phyloP scores from a whole-genome alignment of 2,113 vertebrate genomes.

The Lophochroa leadbeateri region DNA sequence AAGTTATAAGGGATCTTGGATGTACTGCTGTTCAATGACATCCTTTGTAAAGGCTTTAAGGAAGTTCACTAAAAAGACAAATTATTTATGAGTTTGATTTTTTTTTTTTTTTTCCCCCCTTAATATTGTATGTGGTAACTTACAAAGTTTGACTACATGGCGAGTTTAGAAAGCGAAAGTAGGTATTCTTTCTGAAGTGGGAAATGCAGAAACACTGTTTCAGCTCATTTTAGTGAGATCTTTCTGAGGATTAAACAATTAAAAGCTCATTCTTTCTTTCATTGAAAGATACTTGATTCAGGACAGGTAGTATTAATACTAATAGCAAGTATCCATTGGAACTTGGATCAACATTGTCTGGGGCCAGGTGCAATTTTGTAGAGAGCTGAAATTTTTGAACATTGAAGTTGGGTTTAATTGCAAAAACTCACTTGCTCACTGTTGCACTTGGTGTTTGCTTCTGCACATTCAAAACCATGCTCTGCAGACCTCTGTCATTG shows the following conservation, averaged over 20 bases:
- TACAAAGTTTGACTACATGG: background rate
- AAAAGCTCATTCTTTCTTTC: background rate
- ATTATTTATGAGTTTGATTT: background rate
- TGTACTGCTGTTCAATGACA: background rate
- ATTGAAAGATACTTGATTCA: background rate
- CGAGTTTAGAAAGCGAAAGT: background rate
- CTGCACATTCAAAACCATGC: background rate
- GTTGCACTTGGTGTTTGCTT: background rate
- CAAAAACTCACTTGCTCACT: background rate
- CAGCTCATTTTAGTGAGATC: background rate
- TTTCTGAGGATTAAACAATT: background rate
- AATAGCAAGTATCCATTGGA: background rate
- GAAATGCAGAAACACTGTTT: background rate
- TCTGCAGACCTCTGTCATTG: background rate
- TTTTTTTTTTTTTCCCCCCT: background rate
- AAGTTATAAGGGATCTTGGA: background rate
- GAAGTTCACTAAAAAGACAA: background rate
- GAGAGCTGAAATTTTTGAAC: background rate
- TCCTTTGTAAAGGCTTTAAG: background rate
- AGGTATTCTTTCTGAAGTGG: background rate
- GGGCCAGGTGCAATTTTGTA: background rate
- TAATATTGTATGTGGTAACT: background rate
- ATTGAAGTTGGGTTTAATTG: background rate
- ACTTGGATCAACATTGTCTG: background rate
- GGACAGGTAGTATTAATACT: background rate